These are phyloP conservation scores for Idaea dimidiata DNA, from an alignment of 2,888 invertebrate genomes.

Conservation along the genomic window DNA sequence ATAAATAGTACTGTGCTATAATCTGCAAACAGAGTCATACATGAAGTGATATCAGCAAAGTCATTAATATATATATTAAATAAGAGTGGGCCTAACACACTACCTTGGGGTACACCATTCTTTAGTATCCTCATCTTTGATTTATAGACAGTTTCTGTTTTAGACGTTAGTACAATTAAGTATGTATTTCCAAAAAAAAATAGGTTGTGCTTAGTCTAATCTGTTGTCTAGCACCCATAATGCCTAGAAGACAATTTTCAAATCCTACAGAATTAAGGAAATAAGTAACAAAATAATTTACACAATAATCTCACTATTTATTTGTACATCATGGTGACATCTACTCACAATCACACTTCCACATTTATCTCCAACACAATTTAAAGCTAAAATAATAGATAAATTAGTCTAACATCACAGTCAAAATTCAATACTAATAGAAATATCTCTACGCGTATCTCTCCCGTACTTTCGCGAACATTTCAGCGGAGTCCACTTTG, in stretches of 20 bases:
- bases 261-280: neutral
- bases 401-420: slow-evolving; percentile 45
- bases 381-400: slow-evolving; percentile 30
- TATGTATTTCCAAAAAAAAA: no score
- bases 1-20: no score
- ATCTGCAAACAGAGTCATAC: no score
- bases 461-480: slow-evolving; percentile 69
- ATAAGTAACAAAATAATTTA: slow-evolving; percentile 2
- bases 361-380: slow-evolving; percentile 23
- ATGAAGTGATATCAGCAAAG: no score
- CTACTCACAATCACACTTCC: slow-evolving; percentile 11
- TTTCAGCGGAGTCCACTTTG: slow-evolving; percentile 69
- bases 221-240: no score
- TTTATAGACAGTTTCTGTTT: no score
- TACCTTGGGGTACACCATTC: no score
- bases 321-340: slow-evolving; percentile 32
- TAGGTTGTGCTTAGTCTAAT: no score
- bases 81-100: no score
- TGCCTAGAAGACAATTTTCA: neutral
- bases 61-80: no score
- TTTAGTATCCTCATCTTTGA: no score
- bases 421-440: slow-evolving; percentile 13
- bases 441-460: slow-evolving; percentile 51
- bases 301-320: slow-evolving; percentile 13
- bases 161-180: no score